Evolutionary conservation across 2,888 invertebrate species (phyloP).

Genomic region (Drosophila robusta): DNA sequence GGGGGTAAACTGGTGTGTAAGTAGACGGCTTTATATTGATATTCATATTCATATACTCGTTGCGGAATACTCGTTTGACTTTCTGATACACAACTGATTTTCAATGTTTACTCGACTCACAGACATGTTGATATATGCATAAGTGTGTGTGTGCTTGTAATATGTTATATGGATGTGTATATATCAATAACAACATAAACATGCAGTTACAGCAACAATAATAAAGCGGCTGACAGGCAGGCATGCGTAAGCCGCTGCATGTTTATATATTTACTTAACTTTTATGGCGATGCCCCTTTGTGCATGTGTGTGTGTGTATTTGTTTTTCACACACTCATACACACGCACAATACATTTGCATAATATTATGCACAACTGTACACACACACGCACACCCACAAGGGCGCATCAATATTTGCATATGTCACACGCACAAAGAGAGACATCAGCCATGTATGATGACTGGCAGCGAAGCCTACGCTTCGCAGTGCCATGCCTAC

Average conservation of each 20-base stretch:
- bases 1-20: background rate
- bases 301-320: constrained; percentile 34
- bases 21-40: constrained; percentile 35
- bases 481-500: constrained; percentile 10
- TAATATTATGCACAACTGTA: constrained; percentile 63
- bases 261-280: constrained; percentile 81
- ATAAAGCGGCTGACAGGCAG: constrained; percentile 62
- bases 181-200: constrained; percentile 74
- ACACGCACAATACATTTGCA: constrained; percentile 49
- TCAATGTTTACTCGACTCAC: constrained; percentile 65
- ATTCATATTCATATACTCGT: constrained; percentile 45
- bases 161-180: background rate
- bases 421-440: constrained; percentile 71
- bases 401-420: constrained; percentile 69
- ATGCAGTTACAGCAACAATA: constrained; percentile 60
- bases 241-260: constrained; percentile 66
- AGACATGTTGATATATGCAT: constrained; percentile 55
- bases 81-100: constrained; percentile 69
- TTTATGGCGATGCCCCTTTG: constrained; percentile 44
- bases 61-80: constrained; percentile 34
- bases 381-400: constrained; percentile 16
- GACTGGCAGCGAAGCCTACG: too few relatives aligned
- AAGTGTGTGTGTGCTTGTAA: constrained; percentile 6
- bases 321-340: constrained; percentile 38
- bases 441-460: constrained; percentile 34